Percentiles rank a stretch among this genome's conserved stretches.
phyloP scores from a whole-genome alignment of 2,113 vertebrate genomes.

The Myiopsitta monachus region DNA sequence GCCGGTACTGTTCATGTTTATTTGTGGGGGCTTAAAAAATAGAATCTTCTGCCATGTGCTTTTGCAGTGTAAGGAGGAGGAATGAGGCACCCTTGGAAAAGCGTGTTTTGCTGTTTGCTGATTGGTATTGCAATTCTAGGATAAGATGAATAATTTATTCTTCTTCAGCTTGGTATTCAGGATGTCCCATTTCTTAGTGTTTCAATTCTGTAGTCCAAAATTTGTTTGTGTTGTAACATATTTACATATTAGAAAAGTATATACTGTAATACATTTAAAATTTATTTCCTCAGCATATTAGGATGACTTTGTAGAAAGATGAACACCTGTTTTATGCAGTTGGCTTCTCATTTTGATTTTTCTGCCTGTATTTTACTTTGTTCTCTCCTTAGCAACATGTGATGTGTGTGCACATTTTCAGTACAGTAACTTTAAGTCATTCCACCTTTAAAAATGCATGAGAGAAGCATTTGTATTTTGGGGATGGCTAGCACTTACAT shows the following conservation, averaged over 20 bases:
- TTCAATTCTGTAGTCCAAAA: background rate
- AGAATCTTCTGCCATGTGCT: background rate
- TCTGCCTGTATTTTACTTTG: background rate
- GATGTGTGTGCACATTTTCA: background rate
- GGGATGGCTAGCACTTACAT: background rate
- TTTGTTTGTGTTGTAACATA: background rate
- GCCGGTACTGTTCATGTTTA: background rate
- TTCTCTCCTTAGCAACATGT: background rate
- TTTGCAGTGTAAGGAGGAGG: background rate
- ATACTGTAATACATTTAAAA: background rate
- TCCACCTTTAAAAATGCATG: background rate
- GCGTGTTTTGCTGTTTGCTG: background rate
- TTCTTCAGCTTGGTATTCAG: background rate
- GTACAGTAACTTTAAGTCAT: background rate
- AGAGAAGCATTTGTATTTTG: background rate
- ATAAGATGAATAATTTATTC: background rate
- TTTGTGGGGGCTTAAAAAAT: background rate
- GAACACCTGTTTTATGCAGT: background rate
- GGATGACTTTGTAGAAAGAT: background rate
- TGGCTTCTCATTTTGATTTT: background rate
- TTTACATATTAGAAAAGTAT: background rate
- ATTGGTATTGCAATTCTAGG: background rate
- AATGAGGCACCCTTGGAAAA: background rate
- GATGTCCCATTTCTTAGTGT: background rate
- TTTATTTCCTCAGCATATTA: background rate